Conservation (phyloP, 2,888 invertebrate genomes). For the Caenorhabditis sp. region DNA sequence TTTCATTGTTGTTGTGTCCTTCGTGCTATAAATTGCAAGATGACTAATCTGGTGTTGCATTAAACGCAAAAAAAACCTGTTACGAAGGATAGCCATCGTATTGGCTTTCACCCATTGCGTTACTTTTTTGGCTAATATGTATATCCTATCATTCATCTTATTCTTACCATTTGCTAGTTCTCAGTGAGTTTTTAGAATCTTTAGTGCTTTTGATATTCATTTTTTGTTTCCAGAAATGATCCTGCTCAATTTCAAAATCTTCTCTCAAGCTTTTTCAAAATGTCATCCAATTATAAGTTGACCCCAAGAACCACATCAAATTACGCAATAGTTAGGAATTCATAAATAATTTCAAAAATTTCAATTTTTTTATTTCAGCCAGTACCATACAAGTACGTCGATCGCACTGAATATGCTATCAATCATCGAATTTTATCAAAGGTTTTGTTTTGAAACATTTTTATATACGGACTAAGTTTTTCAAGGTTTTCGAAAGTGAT, state of each 20-base stretch:
- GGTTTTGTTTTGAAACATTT: constrained; percentile 16
- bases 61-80: neutral
- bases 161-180: neutral
- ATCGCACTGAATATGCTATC: constrained; percentile 44
- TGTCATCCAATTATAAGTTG: constrained; percentile 32
- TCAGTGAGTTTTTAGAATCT: neutral
- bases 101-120: neutral
- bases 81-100: neutral
- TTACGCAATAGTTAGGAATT: constrained; percentile 20
- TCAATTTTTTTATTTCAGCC: constrained; percentile 14
- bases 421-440: constrained; percentile 43
- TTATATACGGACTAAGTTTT: neutral
- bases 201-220: neutral
- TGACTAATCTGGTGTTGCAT: neutral
- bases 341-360: neutral
- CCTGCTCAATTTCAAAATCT: constrained; percentile 12
- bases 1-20: neutral
- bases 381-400: constrained; percentile 23
- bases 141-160: neutral
- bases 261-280: constrained; percentile 21
- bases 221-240: constrained; percentile 6
- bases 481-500: constrained; percentile 48
- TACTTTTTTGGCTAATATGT: neutral
- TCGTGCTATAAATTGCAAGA: neutral
- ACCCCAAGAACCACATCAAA: constrained; percentile 35